A percentile compares a stretch with the other conserved stretches of the same genome.
phyloP scores from a whole-genome alignment of 2,113 vertebrate genomes.

The Calyptomena viridis region DNA sequence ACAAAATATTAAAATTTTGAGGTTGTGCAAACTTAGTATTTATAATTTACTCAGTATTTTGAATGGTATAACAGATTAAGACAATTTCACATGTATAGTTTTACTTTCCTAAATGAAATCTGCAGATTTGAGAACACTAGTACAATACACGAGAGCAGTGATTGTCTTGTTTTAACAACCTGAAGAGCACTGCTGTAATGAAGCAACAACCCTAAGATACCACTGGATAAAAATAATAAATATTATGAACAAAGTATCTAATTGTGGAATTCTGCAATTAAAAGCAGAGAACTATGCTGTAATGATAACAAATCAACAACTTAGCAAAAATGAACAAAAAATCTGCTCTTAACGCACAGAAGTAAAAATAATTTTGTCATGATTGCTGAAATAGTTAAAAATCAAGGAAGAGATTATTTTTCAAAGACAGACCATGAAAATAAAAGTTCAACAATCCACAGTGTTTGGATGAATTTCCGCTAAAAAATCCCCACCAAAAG shows the following conservation, averaged over 20 bases:
- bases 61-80: background rate
- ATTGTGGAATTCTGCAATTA: background rate
- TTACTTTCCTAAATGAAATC: background rate
- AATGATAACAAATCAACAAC: background rate
- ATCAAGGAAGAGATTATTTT: background rate
- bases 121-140: background rate
- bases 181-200: background rate
- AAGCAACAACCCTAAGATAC: background rate
- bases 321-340: background rate
- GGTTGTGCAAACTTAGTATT: background rate
- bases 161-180: background rate
- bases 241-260: background rate
- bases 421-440: background rate
- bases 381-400: background rate
- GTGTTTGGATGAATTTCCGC: background rate
- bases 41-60: background rate
- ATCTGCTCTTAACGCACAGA: background rate
- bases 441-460: background rate
- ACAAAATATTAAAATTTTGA: background rate
- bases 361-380: background rate
- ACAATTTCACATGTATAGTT: background rate
- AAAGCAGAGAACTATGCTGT: background rate
- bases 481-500: fast-evolving
- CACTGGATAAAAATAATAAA: background rate
- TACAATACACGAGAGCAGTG: background rate